Conservation (phyloP, 2,888 invertebrate genomes). For the Ptycholaimellus sp. region DNA sequence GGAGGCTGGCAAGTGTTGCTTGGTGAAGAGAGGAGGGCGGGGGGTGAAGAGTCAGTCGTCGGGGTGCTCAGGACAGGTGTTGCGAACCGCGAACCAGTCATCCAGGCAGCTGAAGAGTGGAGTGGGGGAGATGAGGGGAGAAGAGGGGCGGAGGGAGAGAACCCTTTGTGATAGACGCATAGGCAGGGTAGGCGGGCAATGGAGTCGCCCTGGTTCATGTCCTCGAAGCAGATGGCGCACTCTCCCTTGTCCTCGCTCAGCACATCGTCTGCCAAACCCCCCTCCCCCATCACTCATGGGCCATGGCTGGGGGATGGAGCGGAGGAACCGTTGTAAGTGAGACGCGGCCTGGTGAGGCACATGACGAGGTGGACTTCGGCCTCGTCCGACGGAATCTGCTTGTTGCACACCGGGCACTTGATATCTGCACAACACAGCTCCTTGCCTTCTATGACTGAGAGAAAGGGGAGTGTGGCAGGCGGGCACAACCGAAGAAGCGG, state of each 20-base stretch:
- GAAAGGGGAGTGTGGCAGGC: too few relatives aligned
- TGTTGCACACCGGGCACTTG: constrained; percentile 96
- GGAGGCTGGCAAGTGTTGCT: too few relatives aligned
- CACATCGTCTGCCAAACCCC: constrained; percentile 60
- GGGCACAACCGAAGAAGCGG: too few relatives aligned
- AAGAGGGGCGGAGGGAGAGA: constrained; percentile 18
- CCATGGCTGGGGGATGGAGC: not conserved
- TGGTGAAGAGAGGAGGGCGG: too few relatives aligned
- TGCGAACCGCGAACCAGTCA: constrained; percentile 95
- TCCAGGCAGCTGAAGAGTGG: constrained; percentile 72
- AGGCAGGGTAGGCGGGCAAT: constrained; percentile 96
- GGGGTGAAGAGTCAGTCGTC: constrained; percentile 40
- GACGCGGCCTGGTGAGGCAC: constrained; percentile 94
- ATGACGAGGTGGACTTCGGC: constrained; percentile 96
- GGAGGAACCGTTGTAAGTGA: constrained; percentile 73
- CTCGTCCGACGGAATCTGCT: constrained; percentile 89
- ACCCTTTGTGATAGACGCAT: constrained; percentile 98
- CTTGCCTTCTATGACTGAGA: too few relatives aligned
- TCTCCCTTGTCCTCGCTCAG: constrained; percentile 85
- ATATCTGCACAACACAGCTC: constrained; percentile 66
- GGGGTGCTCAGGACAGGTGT: constrained; percentile 95
- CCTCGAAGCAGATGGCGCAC: constrained; percentile 95
- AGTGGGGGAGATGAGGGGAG: constrained; percentile 7
- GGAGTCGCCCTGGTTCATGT: constrained; percentile 72
- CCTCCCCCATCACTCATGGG: not conserved